Conservation (phyloP, 2,888 invertebrate species). For the Drosophila diplacantha region DNA sequence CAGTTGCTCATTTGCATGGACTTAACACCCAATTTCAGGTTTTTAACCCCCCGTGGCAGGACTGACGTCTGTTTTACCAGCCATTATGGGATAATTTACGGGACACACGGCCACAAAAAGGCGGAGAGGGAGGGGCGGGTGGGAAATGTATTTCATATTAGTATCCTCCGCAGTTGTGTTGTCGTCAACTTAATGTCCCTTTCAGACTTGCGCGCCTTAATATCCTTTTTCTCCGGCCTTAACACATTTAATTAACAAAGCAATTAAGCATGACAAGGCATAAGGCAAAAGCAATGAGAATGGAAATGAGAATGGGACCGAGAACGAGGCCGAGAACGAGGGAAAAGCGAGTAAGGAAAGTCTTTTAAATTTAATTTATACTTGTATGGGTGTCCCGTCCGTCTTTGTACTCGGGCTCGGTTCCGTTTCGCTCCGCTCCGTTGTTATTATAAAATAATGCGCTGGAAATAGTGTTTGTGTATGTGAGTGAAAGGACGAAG, state of each 20-base stretch:
- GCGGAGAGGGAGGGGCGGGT: neutral
- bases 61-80: constrained; percentile 27
- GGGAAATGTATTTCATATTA: constrained; percentile 63
- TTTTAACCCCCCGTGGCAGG: constrained; percentile 2
- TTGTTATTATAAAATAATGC: constrained; percentile 54
- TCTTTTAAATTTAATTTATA: constrained; percentile 66
- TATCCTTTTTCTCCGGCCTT: constrained; percentile 52
- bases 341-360: constrained; percentile 49
- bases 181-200: constrained; percentile 61
- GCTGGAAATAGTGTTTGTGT: constrained; percentile 40
- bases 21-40: constrained; percentile 50
- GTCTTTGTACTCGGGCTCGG: constrained; percentile 8
- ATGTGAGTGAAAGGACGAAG: constrained; percentile 36
- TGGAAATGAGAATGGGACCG: constrained; percentile 26
- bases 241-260: constrained; percentile 72
- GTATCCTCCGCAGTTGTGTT: constrained; percentile 43
- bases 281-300: constrained; percentile 41
- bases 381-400: constrained; percentile 19
- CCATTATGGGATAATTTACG: constrained; percentile 63
- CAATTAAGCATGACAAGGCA: constrained; percentile 64
- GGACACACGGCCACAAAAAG: constrained; percentile 17
- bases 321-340: neutral
- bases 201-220: constrained; percentile 33
- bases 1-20: constrained; percentile 55
- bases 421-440: constrained; percentile 11